These are phyloP conservation scores for Solenopsis invicta DNA, from an alignment of 1,140 invertebrate genomes.

Conservation along the genomic window DNA sequence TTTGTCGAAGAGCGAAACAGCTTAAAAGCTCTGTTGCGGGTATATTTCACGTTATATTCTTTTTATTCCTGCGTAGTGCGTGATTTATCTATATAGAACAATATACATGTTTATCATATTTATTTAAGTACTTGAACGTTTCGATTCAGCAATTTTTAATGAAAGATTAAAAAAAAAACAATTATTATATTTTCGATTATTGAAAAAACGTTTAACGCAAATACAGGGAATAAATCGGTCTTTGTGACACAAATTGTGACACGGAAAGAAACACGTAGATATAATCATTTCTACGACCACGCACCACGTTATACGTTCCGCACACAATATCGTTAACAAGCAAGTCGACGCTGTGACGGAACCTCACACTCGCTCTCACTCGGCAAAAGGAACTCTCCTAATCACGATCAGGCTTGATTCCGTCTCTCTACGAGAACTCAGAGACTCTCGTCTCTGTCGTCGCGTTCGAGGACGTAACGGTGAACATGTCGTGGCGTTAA, in stretches of 20 bases:
- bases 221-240: not conserved
- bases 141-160: not conserved
- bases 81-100: not conserved
- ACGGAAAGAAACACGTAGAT: not conserved
- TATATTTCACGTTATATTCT: slow-evolving; percentile 23
- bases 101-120: not conserved
- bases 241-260: not conserved
- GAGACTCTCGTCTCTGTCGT: slow-evolving; percentile 30
- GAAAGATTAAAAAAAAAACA: not conserved
- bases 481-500: slow-evolving; percentile 66
- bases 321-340: not conserved
- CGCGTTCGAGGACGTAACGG: slow-evolving; percentile 29
- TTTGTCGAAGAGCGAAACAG: slow-evolving; percentile 42
- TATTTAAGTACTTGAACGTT: slow-evolving; percentile 6
- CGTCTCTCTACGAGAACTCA: not conserved
- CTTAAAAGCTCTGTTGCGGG: slow-evolving; percentile 33
- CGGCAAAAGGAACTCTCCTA: slow-evolving; percentile 48
- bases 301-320: not conserved
- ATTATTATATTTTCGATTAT: not conserved
- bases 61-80: not conserved
- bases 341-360: slow-evolving; percentile 9
- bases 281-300: not conserved
- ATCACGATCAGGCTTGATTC: slow-evolving; percentile 25
- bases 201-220: not conserved
- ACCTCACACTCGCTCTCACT: slow-evolving; percentile 12